These are phyloP conservation scores for Hystrix cristata DNA, from an alignment of 2,113 vertebrate species.

Conservation along the genomic window DNA sequence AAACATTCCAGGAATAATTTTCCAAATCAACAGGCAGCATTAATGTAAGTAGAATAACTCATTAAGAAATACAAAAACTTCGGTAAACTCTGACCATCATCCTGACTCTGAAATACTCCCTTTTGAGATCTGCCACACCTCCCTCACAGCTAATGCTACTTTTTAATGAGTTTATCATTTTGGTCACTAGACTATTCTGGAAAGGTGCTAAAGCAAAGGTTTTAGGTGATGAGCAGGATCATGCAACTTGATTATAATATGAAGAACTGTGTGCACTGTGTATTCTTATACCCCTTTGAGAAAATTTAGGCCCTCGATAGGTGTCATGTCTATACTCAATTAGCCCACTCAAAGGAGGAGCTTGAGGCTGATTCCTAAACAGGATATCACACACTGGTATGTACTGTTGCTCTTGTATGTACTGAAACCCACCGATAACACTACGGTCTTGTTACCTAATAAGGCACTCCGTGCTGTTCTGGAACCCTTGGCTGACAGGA, in stretches of 20 bases:
- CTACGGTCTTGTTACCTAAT: not conserved
- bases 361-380: not conserved
- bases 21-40: not conserved
- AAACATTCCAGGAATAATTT: slow-evolving; percentile 30
- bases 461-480: not conserved
- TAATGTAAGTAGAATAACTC: not conserved
- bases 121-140: not conserved
- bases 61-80: not conserved
- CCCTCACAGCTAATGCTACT: not conserved
- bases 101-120: not conserved
- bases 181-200: not conserved
- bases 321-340: not conserved
- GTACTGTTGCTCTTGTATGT: not conserved
- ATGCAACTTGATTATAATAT: not conserved
- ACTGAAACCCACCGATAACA: not conserved
- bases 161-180: slow-evolving; percentile 10
- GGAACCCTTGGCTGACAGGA: not conserved
- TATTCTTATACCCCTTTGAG: not conserved
- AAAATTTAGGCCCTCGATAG: not conserved
- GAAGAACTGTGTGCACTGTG: not conserved
- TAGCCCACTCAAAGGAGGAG: not conserved
- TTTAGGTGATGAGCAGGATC: not conserved
- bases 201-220: not conserved
- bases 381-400: not conserved
- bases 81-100: not conserved